Evolutionary conservation across 2,888 invertebrate genomes (phyloP).

Genomic region (Erpobdella octoculata): DNA sequence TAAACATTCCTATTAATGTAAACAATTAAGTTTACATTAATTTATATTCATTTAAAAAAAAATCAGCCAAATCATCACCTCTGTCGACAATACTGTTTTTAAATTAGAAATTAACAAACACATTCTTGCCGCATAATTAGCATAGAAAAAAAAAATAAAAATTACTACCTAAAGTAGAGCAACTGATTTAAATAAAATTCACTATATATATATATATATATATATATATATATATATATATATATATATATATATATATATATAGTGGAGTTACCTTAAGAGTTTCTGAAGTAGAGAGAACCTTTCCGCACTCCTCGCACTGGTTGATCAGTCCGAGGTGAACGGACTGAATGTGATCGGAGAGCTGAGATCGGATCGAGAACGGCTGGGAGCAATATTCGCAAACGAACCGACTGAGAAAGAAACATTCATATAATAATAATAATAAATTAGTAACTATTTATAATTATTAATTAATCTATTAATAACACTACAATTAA

Average conservation of each 20-base stretch:
- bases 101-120: too few species aligned
- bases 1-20: too few species aligned
- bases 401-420: constrained; percentile 16
- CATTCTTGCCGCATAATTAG: too few species aligned
- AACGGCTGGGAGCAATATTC: constrained; percentile 20
- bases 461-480: not conserved
- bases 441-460: not conserved
- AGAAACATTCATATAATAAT: not conserved
- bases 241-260: not conserved
- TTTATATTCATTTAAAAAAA: too few species aligned
- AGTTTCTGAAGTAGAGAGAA: constrained; percentile 27
- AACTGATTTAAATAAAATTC: not conserved
- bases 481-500: not conserved
- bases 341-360: constrained; percentile 28
- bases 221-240: not conserved
- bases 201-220: not conserved
- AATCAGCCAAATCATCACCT: too few species aligned
- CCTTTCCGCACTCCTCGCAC: constrained; percentile 30
- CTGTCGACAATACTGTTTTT: too few species aligned
- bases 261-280: constrained; percentile 12
- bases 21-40: too few species aligned
- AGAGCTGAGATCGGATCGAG: constrained; percentile 22
- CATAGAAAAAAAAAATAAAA: too few species aligned
- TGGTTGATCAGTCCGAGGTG: constrained; percentile 25
- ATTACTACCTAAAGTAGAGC: too few species aligned